Base-by-base conservation (phyloP, 1,140 invertebrate species). In the Eurosta solidaginis region DNA sequence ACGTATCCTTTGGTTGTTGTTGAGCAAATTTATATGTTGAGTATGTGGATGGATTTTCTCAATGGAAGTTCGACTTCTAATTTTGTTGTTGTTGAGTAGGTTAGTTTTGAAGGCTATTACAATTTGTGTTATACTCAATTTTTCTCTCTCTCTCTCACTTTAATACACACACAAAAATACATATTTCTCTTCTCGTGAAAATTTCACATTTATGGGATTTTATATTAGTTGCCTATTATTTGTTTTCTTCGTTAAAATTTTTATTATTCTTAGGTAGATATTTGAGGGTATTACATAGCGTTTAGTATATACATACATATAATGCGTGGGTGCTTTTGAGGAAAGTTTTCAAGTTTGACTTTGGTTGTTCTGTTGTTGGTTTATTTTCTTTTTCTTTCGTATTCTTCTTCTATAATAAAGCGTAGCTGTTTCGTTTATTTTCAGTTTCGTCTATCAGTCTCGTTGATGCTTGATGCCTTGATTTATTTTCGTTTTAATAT, bases 311-410 rank as follows among this genome's bases (percentile, higher is more conserved):
- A n/a, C n/a, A n/a, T n/a, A n/a, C n/a, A n/a, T n/a, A n/a, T n/a
- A 68, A 68, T 68, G n/a, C 33, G 59, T 68, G 59, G 59, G 59
- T 17, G 59, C n/a, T n/a, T 68, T 54, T 40, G n/a, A 22, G 59
- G 33, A n/a, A 68, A 68, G 10, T 68, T 68, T 68, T 59, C 14
- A 29, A 59, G 52, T 59, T 59, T 29, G 9, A 25, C 47, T 75
- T 29, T 25, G 20, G 44, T 45, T 49, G 22, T 75, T 25, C 5
- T 20, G 47, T 25, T 25, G 4, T 74, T 22, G 20, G n/a, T 74
- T 74, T 20, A 14, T 6, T 68, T 36, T 6, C 29, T 20, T 68
- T 20, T 29, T n/a, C n/a, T n/a, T n/a, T n/a, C n/a, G n/a, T n/a
- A n/a, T n/a, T n/a, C n/a, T n/a, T n/a, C n/a, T n/a, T n/a, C n/a